These are phyloP conservation scores for Blastobasis adustella DNA, from an alignment of 2,888 invertebrate genomes.

Conservation along the genomic window DNA sequence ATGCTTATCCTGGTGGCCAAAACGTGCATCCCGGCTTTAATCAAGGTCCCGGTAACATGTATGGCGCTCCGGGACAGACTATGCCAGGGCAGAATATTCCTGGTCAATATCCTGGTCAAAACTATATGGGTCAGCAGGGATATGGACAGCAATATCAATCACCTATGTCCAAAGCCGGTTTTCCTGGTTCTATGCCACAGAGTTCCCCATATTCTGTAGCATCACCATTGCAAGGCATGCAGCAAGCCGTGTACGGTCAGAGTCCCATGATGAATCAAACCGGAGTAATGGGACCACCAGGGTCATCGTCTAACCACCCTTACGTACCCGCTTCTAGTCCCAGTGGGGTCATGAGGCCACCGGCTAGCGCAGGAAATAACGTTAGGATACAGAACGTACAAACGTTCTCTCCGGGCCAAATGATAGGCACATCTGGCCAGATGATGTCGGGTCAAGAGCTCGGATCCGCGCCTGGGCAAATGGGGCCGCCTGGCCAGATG, in stretches of 20 bases:
- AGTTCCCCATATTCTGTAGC: conserved; percentile 44
- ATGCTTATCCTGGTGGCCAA: conserved; percentile 38
- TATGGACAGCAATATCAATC: conserved; percentile 47
- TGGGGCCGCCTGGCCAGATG: conserved; percentile 15
- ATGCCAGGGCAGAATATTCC: conserved; percentile 42
- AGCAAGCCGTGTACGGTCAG: conserved; percentile 60
- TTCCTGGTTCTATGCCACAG: conserved; percentile 38
- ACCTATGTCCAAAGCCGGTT: conserved; percentile 46
- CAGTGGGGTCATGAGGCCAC: conserved; percentile 45
- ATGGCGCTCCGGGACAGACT: conserved; percentile 41
- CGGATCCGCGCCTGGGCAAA: conserved; percentile 12
- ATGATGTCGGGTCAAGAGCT: conserved; percentile 19
- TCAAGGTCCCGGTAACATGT: conserved; percentile 48
- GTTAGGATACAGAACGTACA: conserved; percentile 63
- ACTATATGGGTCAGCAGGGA: conserved; percentile 40
- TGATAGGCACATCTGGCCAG: conserved; percentile 30
- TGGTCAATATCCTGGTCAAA: conserved; percentile 44
- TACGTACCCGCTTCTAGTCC: conserved; percentile 49
- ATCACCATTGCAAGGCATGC: conserved; percentile 63
- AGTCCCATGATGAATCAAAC: conserved; percentile 30
- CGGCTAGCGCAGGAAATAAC: conserved; percentile 25
- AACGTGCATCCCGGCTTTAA: conserved; percentile 56
- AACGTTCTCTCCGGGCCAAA: conserved; percentile 52
- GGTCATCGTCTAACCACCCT: conserved; percentile 32
- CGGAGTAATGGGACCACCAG: conserved; percentile 39